Percentiles rank a stretch among this genome's conserved stretches.
These are phyloP conservation scores for Hyperoplus lanceolatus DNA, from an alignment of 2,797 vertebrate species.

Conservation along the genomic window DNA sequence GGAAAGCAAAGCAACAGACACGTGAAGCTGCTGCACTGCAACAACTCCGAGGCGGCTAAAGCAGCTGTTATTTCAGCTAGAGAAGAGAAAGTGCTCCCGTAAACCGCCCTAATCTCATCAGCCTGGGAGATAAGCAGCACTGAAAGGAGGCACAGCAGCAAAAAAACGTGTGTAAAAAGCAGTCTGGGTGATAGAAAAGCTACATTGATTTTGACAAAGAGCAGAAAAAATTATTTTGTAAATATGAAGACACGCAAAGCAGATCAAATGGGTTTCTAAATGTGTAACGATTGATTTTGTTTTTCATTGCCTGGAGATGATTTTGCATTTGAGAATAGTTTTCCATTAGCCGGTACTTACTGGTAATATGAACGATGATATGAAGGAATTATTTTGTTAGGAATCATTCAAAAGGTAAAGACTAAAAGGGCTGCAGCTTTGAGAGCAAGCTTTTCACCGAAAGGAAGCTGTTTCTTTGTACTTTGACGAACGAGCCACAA, in stretches of 20 bases:
- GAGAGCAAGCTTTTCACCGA: conserved; percentile 8
- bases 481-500: conserved; percentile 18
- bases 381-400: conserved; percentile 52
- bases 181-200: conserved; percentile 57
- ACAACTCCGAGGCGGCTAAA: conserved; percentile 53
- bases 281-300: conserved; percentile 78
- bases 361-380: conserved; percentile 61
- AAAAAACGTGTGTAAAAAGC: conserved; percentile 56
- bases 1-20: conserved; percentile 67
- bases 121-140: conserved; percentile 58
- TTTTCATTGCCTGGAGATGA: conserved; percentile 56
- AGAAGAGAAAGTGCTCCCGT: conserved; percentile 65
- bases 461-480: neutral
- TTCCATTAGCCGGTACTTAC: conserved; percentile 59
- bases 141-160: conserved; percentile 62
- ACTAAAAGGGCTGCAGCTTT: conserved; percentile 38
- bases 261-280: conserved; percentile 79
- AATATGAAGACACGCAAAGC: conserved; percentile 66
- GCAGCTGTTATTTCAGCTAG: conserved; percentile 65
- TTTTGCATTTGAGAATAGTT: conserved; percentile 63
- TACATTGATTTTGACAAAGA: conserved; percentile 81
- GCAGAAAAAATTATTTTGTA: conserved; percentile 65
- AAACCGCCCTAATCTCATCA: conserved; percentile 76
- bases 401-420: conserved; percentile 52
- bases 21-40: conserved; percentile 52